Conservation (phyloP, 2,113 vertebrate species). For the Deroptyus accipitrinus region DNA sequence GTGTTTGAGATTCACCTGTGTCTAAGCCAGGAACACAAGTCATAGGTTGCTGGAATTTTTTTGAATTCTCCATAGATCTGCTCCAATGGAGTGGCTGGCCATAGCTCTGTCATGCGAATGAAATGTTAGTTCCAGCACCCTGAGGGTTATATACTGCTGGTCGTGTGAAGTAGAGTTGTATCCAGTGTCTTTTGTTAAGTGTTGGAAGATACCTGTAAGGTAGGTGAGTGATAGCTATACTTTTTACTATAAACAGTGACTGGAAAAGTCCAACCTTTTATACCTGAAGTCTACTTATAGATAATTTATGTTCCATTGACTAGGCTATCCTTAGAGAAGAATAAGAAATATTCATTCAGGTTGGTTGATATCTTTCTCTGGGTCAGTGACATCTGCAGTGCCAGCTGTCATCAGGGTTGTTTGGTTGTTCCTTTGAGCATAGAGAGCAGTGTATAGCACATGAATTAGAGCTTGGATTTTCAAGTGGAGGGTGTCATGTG, state of each 20-base stretch:
- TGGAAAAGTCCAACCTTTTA: background rate
- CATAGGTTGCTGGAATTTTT: background rate
- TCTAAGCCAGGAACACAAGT: fast-evolving
- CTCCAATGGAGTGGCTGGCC: background rate
- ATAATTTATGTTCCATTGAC: background rate
- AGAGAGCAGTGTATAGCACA: background rate
- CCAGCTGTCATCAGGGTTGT: background rate
- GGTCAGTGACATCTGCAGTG: background rate
- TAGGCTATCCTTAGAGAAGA: background rate
- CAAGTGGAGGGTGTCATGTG: background rate
- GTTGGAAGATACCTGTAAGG: background rate
- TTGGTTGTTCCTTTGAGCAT: background rate
- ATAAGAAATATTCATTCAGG: background rate
- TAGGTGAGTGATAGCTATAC: background rate
- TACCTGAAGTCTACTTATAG: fast-evolving
- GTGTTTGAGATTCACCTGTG: background rate
- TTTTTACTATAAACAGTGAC: background rate
- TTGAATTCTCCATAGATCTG: fast-evolving
- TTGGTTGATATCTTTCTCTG: background rate
- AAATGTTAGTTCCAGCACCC: fast-evolving
- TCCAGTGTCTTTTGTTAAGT: background rate
- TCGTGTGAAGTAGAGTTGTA: background rate
- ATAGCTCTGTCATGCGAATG: fast-evolving
- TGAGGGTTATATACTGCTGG: too few relatives aligned
- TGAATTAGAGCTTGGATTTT: background rate